These are phyloP conservation scores for Wasmannia auropunctata DNA, from an alignment of 1,140 invertebrate genomes.

Conservation along the genomic window DNA sequence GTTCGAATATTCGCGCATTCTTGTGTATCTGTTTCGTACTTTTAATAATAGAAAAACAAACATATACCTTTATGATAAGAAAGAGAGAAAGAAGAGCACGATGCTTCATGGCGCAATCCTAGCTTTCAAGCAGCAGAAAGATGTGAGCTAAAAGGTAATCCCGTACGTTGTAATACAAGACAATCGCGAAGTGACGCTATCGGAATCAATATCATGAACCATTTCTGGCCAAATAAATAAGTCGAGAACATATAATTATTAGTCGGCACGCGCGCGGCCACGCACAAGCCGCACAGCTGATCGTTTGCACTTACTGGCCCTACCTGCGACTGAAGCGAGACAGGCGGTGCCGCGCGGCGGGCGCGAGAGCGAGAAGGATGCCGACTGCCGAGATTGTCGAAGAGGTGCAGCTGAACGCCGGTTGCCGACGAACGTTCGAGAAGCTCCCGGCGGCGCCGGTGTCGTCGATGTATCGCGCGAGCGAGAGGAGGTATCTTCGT, in stretches of 20 bases:
- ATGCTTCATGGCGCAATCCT: background rate
- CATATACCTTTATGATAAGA: background rate
- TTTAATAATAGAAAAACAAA: background rate
- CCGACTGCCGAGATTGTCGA: background rate
- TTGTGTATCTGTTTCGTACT: background rate
- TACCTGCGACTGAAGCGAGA: too few species aligned
- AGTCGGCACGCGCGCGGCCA: too few species aligned
- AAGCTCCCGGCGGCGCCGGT: background rate
- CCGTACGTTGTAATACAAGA: background rate
- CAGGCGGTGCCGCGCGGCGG: too few species aligned
- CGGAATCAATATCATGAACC: too few species aligned
- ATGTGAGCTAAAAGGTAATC: background rate
- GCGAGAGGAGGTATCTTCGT: too few species aligned
- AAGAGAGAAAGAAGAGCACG: background rate
- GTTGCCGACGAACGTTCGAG: constrained; percentile 9
- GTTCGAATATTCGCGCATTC: background rate
- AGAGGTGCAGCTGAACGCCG: background rate
- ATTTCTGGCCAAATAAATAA: too few species aligned
- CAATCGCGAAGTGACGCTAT: too few species aligned
- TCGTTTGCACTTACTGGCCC: too few species aligned
- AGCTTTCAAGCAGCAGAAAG: background rate
- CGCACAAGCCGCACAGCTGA: too few species aligned
- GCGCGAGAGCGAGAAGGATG: too few species aligned
- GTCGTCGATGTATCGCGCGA: constrained; percentile 31
- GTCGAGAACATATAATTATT: too few species aligned